Percentiles rank a stretch among this genome's conserved stretches.
phyloP scores from a whole-genome alignment of 2,113 vertebrate species.

The Fulmarus glacialis region DNA sequence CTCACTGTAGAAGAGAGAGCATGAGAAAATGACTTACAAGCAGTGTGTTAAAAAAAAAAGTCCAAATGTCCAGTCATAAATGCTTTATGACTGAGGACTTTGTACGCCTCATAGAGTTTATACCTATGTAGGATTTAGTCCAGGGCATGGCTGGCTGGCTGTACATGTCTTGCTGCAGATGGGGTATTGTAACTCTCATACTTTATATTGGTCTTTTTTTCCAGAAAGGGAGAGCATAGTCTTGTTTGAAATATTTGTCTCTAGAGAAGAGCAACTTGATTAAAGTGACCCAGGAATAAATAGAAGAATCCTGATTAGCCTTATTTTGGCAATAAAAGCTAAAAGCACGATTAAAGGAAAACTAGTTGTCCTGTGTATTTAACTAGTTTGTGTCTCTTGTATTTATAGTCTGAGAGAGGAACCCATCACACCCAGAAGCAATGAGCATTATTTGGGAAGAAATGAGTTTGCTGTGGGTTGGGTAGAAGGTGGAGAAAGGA shows the following conservation, averaged over 20 bases:
- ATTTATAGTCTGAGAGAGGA: not conserved
- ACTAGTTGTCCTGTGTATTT: not conserved
- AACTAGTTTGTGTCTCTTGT: not conserved
- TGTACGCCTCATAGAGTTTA: accelerated
- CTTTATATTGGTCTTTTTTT: not conserved
- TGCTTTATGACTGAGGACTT: not conserved
- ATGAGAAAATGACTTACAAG: not conserved
- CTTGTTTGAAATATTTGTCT: not conserved
- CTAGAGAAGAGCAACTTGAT: not conserved
- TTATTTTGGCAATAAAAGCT: not conserved
- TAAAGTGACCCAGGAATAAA: not conserved
- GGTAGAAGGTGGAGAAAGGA: not conserved
- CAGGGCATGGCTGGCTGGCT: not conserved
- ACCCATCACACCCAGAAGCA: not conserved
- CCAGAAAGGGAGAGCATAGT: not conserved
- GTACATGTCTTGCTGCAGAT: not conserved
- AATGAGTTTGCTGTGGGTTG: not conserved
- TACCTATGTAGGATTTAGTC: not conserved
- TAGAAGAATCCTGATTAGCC: not conserved
- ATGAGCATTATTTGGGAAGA: not conserved
- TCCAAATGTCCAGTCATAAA: not conserved
- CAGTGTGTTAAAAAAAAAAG: not conserved
- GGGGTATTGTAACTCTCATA: not conserved
- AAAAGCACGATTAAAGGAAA: not conserved
- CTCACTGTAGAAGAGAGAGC: not conserved